A percentile compares a stretch with the other conserved stretches of the same genome.
These are phyloP conservation scores for Cardiocondyla obscurior DNA, from an alignment of 1,140 invertebrate species.

Conservation along the genomic window DNA sequence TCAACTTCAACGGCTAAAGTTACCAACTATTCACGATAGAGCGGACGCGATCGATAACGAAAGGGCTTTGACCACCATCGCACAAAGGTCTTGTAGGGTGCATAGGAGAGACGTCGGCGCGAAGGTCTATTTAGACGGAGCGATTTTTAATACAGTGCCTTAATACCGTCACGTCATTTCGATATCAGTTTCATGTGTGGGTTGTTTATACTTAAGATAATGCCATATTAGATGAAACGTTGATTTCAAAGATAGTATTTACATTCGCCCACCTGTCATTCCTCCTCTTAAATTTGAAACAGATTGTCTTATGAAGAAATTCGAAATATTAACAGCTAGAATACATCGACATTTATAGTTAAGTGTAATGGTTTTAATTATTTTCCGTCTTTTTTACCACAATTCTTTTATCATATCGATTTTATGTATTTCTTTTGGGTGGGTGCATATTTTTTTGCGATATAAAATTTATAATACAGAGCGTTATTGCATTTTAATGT, in stretches of 20 bases:
- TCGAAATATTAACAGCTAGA: neutral
- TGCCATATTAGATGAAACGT: neutral
- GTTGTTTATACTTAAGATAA: neutral
- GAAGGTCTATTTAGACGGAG: conserved; percentile 33
- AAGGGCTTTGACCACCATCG: conserved; percentile 50
- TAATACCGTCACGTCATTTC: neutral
- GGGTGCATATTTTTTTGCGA: neutral
- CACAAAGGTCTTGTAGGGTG: conserved; percentile 37
- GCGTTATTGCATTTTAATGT: neutral
- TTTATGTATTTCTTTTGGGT: neutral
- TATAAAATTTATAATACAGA: neutral
- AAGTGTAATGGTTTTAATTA: neutral
- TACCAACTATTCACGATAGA: conserved; percentile 48
- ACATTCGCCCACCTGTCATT: neutral
- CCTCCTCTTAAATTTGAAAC: neutral
- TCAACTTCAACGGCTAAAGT: conserved; percentile 50
- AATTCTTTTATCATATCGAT: neutral
- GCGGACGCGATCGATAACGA: conserved; percentile 47
- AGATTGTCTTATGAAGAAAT: neutral
- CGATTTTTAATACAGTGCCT: conserved; percentile 24
- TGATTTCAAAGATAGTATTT: neutral
- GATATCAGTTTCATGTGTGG: no score
- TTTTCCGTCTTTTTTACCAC: neutral
- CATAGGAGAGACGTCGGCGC: neutral
- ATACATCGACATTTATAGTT: neutral